Base-by-base conservation (phyloP, 2,888 invertebrate genomes). In the Clunio marinus region DNA sequence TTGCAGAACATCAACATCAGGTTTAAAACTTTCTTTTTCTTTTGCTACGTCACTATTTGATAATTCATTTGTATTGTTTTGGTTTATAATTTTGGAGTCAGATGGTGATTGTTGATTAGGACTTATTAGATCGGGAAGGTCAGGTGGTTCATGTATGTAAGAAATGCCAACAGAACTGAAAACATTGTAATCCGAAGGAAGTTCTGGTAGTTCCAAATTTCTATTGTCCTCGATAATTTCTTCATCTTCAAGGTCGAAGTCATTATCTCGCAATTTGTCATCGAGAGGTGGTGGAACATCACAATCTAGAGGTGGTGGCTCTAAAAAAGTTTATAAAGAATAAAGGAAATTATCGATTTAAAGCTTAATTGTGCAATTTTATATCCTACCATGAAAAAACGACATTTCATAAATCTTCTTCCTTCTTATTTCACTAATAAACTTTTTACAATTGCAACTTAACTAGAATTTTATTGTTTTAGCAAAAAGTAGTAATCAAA, bases 221-320 rank as follows among this genome's bases (percentile, higher is more conserved):
- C 13, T 13, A 27, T 2, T 25, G 57, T 57, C 57, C 25, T 57
- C 57, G 7, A 22, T 24, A 8, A 17, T 10, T 7, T 46, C 37
- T 2, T 63, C 63, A 2, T 55, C 66, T 1, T 66, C 66, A 51
- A 55, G 55, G 20, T 66, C 66, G 7, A 55, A 66, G 32, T 63
- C 46, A 63, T 46, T 25, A 1, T 62, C 62, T 20, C 28, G 13
- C 20, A 25, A 20, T 41, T 63, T 63, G n/a, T 27, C 45, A 15
- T 63, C 51, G 10, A 55, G 22, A 5, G 51, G 55, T 20, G 66
- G 66, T 32, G 66, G 66, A 22, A 57, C 4, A 15, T 57, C 57
- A 5, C 4, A 60, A 32, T 60, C 60, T 17, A 60, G 13, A 22
- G 35, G 60, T 37, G 60, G 60, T 24, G 60, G 60, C 24, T 60